A percentile compares a stretch with the other conserved stretches of the same genome.
Evolutionary conservation across 1,140 invertebrate genomes (phyloP).

Genomic region (Bombus sibiricus): DNA sequence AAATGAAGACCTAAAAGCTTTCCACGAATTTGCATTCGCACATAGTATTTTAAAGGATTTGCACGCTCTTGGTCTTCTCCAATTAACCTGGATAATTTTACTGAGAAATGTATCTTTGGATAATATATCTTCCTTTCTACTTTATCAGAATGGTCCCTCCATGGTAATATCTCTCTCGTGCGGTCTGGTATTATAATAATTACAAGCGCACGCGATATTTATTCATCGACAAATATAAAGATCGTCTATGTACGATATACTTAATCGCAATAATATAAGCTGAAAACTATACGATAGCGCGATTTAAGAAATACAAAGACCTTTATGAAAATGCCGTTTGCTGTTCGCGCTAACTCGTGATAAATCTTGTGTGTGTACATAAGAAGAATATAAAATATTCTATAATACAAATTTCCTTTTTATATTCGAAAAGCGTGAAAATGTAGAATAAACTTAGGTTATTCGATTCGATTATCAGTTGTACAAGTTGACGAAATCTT

Average conservation of each 20-base stretch:
- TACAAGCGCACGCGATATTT: not conserved
- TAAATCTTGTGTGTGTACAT: no score
- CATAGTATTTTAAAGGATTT: constrained; percentile 1
- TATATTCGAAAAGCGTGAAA: no score
- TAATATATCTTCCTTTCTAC: not conserved
- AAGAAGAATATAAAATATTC: no score
- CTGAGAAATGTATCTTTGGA: not conserved
- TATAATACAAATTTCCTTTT: not conserved
- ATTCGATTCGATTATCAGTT: no score
- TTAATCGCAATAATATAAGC: not conserved
- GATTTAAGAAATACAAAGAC: not conserved
- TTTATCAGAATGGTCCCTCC: not conserved
- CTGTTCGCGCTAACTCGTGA: no score
- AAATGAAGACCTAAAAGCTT: not conserved
- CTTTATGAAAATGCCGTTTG: no score
- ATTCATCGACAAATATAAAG: no score
- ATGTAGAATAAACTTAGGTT: no score
- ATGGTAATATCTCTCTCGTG: not conserved
- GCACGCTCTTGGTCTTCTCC: not conserved
- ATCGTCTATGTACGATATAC: not conserved
- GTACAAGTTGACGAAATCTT: no score
- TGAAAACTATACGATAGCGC: not conserved
- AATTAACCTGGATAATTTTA: constrained; percentile 9
- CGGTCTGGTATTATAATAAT: not conserved
- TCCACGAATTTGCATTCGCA: not conserved